A percentile compares a stretch with the other conserved stretches of the same genome.
phyloP scores from a whole-genome alignment of 1,140 invertebrate genomes.

The Drosophila sulfurigaster region DNA sequence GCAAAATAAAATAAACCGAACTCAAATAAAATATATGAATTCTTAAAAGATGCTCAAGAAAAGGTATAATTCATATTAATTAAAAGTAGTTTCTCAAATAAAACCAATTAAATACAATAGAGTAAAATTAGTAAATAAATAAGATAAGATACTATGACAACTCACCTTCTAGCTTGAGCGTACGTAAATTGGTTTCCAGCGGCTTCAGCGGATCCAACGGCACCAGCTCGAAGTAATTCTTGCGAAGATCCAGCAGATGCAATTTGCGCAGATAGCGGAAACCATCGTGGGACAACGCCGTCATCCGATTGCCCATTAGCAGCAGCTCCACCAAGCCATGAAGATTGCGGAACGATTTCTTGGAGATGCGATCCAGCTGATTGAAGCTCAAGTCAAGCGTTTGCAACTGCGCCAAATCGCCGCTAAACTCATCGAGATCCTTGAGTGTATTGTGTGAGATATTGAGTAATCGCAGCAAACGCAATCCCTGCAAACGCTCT shows the following conservation, averaged over 20 bases:
- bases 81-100: no score
- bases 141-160: neutral
- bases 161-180: slow-evolving; percentile 91
- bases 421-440: slow-evolving; percentile 93
- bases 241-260: slow-evolving; percentile 92
- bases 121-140: neutral
- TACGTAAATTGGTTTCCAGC: slow-evolving; percentile 92
- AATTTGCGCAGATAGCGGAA: slow-evolving; percentile 93
- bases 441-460: slow-evolving; percentile 93
- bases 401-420: slow-evolving; percentile 91
- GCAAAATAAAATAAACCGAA: no score
- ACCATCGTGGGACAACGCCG: slow-evolving; percentile 90
- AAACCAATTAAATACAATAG: neutral
- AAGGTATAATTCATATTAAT: no score
- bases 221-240: slow-evolving; percentile 93
- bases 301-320: slow-evolving; percentile 93
- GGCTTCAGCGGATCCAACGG: slow-evolving; percentile 91
- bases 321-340: slow-evolving; percentile 91
- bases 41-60: no score
- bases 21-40: no score
- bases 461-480: slow-evolving; percentile 90
- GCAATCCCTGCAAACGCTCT: slow-evolving; percentile 92
- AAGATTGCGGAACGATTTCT: slow-evolving; percentile 91
- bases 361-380: slow-evolving; percentile 91
- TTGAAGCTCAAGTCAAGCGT: slow-evolving; percentile 93